Evolutionary conservation across 2,888 invertebrate species (phyloP).

Genomic region (Andrena marginata): DNA sequence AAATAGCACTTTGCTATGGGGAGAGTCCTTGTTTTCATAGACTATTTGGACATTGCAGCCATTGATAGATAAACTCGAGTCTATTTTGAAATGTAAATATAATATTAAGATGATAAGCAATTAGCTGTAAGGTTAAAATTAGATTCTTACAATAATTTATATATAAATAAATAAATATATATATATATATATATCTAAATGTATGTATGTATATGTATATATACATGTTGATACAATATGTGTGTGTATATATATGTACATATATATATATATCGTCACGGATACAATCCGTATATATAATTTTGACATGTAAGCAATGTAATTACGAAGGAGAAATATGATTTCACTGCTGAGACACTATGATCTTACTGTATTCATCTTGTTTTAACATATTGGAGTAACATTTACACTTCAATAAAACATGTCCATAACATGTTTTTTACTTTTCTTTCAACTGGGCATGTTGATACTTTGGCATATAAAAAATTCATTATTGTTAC

Average conservation of each 20-base stretch:
- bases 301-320: conserved; percentile 72
- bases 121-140: conserved; percentile 76
- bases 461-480: conserved; percentile 30
- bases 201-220: too few relatives aligned
- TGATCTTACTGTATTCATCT: conserved; percentile 41
- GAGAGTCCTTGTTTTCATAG: conserved; percentile 54
- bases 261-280: conserved; percentile 40
- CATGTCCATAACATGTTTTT: conserved; percentile 20
- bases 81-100: conserved; percentile 81
- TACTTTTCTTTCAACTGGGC: conserved; percentile 2
- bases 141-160: conserved; percentile 82
- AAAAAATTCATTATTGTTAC: conserved; percentile 36
- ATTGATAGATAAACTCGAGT: conserved; percentile 65
- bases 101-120: conserved; percentile 75
- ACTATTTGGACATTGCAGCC: conserved; percentile 58
- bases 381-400: conserved; percentile 46
- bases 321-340: conserved; percentile 70
- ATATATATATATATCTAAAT: conserved; percentile 37
- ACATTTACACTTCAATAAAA: not conserved
- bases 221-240: conserved; percentile 33
- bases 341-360: conserved; percentile 66
- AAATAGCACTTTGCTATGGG: conserved; percentile 45
- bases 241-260: conserved; percentile 56
- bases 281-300: conserved; percentile 65
- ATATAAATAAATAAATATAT: conserved; percentile 72